Conservation (phyloP, 2,888 invertebrate genomes). For the Elegia similella region DNA sequence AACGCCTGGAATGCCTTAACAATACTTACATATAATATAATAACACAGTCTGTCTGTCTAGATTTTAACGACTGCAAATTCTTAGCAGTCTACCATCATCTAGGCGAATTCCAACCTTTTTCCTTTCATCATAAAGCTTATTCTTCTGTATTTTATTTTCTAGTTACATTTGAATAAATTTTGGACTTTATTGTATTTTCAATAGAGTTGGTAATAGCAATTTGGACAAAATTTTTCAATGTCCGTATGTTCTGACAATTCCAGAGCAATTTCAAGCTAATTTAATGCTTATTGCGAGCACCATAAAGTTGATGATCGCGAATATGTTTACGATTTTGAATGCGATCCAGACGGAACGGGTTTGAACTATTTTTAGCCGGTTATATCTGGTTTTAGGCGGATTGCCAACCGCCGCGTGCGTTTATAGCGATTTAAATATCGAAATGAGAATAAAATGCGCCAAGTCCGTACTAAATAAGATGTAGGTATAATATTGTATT, state of each 20-base stretch:
- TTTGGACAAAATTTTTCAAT: no score
- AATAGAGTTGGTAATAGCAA: no score
- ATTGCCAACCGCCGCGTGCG: constrained; percentile 1
- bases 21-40: no score
- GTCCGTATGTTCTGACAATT: no score
- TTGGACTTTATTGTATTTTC: no score
- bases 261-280: background rate
- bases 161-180: no score
- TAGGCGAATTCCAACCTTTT: background rate
- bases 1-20: no score
- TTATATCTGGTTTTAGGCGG: constrained; percentile 22
- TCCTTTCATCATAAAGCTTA: no score
- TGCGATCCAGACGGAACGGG: constrained; percentile 16
- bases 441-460: background rate
- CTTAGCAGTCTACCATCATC: background rate
- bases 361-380: constrained; percentile 23
- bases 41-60: background rate
- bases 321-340: constrained; percentile 7
- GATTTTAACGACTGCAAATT: background rate
- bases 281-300: background rate
- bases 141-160: no score
- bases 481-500: no score
- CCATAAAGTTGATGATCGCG: background rate
- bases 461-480: no score
- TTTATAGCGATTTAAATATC: constrained; percentile 17